phyloP scores from a whole-genome alignment of 2,888 invertebrate species.

The Macaria liturata region DNA sequence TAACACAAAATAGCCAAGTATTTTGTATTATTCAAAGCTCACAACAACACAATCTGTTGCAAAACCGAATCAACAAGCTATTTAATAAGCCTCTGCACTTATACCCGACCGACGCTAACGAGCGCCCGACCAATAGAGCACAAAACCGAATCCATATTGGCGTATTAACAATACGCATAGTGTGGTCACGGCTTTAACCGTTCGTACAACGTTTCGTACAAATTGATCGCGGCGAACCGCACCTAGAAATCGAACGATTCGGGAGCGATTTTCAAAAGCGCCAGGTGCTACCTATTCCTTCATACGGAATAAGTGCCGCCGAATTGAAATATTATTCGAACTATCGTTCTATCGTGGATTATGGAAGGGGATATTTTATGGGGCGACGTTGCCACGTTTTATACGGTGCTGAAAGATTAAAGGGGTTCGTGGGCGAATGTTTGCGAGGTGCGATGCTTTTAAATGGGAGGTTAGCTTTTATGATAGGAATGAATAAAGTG shows the following conservation, averaged over 20 bases:
- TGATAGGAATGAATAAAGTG: neutral
- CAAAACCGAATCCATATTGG: constrained; percentile 10
- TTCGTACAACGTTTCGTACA: constrained; percentile 19
- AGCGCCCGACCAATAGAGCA: constrained; percentile 1
- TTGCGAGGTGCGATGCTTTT: neutral
- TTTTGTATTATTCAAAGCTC: too few species aligned
- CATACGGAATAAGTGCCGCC: constrained; percentile 49
- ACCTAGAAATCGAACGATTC: constrained; percentile 26
- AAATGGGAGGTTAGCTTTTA: neutral
- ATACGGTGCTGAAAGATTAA: constrained; percentile 13
- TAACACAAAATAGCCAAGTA: too few species aligned
- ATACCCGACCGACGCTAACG: constrained; percentile 1
- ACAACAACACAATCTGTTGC: too few species aligned
- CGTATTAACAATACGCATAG: constrained; percentile 17
- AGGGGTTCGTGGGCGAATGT: neutral
- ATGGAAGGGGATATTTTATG: constrained; percentile 39
- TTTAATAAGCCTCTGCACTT: constrained; percentile 1
- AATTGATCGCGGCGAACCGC: constrained; percentile 46
- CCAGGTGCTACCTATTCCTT: constrained; percentile 45
- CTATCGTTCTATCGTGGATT: constrained; percentile 51
- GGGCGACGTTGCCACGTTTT: constrained; percentile 8
- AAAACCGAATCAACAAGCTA: neutral
- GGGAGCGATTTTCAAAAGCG: constrained; percentile 46
- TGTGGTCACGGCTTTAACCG: constrained; percentile 21
- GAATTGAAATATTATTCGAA: constrained; percentile 63